Conservation (phyloP, 2,888 invertebrate genomes). For the Tetheella fluctuosa region DNA sequence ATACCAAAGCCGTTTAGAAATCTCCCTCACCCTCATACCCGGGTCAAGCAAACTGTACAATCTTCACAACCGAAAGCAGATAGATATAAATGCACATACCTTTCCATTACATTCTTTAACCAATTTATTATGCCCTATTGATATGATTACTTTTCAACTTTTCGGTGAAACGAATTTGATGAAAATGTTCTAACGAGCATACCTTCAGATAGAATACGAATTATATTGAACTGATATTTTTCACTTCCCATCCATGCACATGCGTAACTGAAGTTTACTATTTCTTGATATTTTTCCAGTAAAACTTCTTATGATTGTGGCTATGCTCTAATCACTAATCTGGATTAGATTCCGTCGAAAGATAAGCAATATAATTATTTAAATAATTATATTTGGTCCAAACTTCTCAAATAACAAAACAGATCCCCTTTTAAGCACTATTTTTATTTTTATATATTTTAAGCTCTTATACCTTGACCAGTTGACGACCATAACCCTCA, state of each 20-base stretch:
- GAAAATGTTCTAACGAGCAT: not conserved
- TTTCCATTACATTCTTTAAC: conserved; percentile 16
- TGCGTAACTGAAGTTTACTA: not conserved
- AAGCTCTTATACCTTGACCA: not conserved
- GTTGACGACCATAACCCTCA: not conserved
- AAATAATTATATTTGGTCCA: not conserved
- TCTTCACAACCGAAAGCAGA: conserved; percentile 50
- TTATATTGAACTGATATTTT: no score
- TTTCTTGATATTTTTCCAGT: not conserved
- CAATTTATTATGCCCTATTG: conserved; percentile 14
- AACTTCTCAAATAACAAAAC: not conserved
- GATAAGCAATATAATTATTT: not conserved
- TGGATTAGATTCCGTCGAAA: not conserved
- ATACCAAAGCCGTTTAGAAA: conserved; percentile 55
- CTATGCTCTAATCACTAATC: not conserved
- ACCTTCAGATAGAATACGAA: not conserved
- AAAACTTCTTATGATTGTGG: not conserved
- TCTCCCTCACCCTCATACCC: conserved; percentile 45
- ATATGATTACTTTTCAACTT: no score
- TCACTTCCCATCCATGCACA: not conserved
- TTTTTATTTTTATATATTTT: not conserved
- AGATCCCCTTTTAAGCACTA: not conserved
- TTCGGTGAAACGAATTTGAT: no score
- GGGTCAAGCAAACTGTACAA: conserved; percentile 59
- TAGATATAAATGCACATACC: conserved; percentile 35